These are phyloP conservation scores for Tychaedon coryphoeus DNA, from an alignment of 2,113 vertebrate genomes.

Conservation along the genomic window DNA sequence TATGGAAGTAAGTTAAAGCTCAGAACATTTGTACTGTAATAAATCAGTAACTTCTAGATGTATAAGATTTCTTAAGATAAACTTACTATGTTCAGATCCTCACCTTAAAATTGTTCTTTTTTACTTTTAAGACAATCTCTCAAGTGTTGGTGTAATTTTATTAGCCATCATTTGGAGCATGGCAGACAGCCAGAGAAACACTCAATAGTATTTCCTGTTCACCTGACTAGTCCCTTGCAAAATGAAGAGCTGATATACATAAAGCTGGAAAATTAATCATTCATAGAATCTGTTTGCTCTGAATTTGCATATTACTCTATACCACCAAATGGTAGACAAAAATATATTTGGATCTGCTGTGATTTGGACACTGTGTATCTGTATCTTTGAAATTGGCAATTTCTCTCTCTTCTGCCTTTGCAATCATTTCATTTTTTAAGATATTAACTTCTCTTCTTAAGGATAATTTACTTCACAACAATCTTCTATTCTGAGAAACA, in stretches of 20 bases:
- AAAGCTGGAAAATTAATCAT: not conserved
- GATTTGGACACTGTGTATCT: not conserved
- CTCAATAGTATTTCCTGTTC: constrained; percentile 34
- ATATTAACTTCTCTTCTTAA: not conserved
- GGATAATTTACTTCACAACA: not conserved
- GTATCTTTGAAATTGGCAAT: not conserved
- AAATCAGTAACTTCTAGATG: not conserved
- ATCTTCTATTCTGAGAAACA: not conserved
- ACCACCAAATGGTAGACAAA: not conserved
- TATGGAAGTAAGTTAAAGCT: not conserved
- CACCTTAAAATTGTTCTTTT: not conserved
- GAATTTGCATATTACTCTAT: not conserved
- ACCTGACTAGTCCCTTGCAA: not conserved
- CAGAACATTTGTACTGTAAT: not conserved
- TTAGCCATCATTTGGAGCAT: not conserved
- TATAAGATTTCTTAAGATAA: not conserved
- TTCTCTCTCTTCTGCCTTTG: not conserved
- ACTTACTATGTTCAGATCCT: not conserved
- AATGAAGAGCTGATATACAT: not conserved
- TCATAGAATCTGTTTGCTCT: not conserved
- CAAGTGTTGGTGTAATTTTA: not conserved
- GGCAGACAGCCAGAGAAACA: constrained; percentile 10
- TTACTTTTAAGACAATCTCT: not conserved
- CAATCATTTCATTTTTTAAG: not conserved
- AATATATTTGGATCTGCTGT: not conserved